phyloP scores from a whole-genome alignment of 2,113 vertebrate genomes.

The Dinomys branickii region DNA sequence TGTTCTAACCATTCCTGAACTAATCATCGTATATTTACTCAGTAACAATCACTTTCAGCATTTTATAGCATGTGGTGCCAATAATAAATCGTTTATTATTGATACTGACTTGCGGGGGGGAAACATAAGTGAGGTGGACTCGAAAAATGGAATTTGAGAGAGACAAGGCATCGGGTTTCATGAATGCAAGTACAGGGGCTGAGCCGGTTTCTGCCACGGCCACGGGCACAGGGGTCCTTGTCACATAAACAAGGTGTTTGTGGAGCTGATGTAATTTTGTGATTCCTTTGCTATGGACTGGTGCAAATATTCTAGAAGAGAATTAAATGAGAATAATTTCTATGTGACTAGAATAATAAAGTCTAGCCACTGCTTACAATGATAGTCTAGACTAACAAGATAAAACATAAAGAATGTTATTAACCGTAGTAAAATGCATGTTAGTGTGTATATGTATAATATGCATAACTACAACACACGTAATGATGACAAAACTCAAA shows the following conservation, averaged over 20 bases:
- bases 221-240: background rate
- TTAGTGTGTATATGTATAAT: background rate
- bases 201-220: background rate
- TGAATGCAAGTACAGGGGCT: slow-evolving; percentile 50
- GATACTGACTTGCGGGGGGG: background rate
- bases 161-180: background rate
- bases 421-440: background rate
- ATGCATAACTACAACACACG: background rate
- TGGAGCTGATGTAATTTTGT: background rate
- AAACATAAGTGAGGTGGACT: background rate
- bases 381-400: background rate
- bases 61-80: background rate
- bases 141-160: background rate
- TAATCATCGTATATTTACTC: background rate
- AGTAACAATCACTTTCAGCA: background rate
- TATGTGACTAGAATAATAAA: background rate
- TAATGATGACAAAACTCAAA: background rate
- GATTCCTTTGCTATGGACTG: background rate
- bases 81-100: slow-evolving; percentile 41
- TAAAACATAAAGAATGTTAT: background rate
- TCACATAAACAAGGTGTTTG: background rate
- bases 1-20: background rate
- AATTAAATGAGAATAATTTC: background rate
- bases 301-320: background rate
- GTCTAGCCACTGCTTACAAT: background rate